Base-by-base conservation (phyloP, 64 coral and sea anemone genomes). In the Actinia tenebrosa region DNA sequence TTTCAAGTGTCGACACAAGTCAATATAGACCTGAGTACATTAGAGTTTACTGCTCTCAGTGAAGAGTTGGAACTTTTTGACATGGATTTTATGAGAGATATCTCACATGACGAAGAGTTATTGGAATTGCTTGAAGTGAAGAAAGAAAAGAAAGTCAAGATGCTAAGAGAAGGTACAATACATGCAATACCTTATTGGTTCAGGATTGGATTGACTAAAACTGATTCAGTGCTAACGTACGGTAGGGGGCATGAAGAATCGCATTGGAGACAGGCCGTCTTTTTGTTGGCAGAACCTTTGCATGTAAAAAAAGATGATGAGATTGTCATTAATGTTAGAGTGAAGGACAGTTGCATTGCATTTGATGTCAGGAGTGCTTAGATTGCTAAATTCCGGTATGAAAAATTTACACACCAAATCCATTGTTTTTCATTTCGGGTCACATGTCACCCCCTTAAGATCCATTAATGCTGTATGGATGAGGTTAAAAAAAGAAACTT, bases 151-250 rank as follows among this genome's bases (percentile, higher is more conserved):
- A 87, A 42, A 55, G 86, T 95, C 47, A 99, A 92, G 89, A 85
- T 85, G 15, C 16, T 26, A 11, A 87, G 83, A 45, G 68, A 84
- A 25, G 97, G 97, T 1, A 86, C 10, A 55, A 94, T 94, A 20
- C 93, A 99, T 84, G 97, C 88, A 14, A 66, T 99, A 19, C 91
- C 93, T 16, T 99, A 99, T 60, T 99, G 97, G 97, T 99, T 95
- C 45, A 58, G 52, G 25, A 42, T 99, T 19, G 88, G 87, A 30
- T 71, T 95, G 43, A 89, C 84, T 61, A 80, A 61, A 61, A 78
- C 47, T 20, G 61, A 64, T 44, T 88, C 84, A 37, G 45, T 96
- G 52, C 90, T 88, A 19, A 90, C 93, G 53, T 92, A 88, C 46
- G 61, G 85, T 72, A 89, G 88, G 4, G 84, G 77, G 10, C 90